Evolutionary conservation across 2,113 vertebrate genomes (phyloP), one percentile per base, ranked within the genome.

Genomic region (Oryzias woworae): DNA sequence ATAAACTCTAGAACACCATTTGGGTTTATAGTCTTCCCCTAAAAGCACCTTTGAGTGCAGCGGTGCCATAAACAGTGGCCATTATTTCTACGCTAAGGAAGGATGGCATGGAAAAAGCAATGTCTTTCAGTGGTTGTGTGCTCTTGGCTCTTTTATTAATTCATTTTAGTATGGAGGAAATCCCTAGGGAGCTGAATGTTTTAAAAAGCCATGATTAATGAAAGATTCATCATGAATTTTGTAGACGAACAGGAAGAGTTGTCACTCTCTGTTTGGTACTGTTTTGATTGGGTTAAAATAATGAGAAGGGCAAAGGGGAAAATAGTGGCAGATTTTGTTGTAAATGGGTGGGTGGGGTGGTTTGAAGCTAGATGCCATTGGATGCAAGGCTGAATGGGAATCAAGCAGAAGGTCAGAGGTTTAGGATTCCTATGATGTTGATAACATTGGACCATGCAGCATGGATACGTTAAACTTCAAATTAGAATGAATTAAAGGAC

Each of bases 221-320:
- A 87, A 90, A 88, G 85, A 91, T 90, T 90, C 84, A 92, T 91
- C 89, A 88, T 92, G 64, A 81, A 90, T 90, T 90, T 91, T 91
- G 80, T 84, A 88, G 71, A 65, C 63, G 78, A 87, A 90, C 83
- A 89, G 87, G 87, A 92, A 90, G 87, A 77, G 69, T 75, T 92
- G 91, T 90, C 87, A 89, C 86, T 90, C 84, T 88, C 53, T 81
- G 86, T 92, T 91, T 89, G 71, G 84, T 63, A 80, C 83, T 69
- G 75, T 83, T 82, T 86, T 59, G 63, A 87, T 66, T 49, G 45
- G 75, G 78, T 71, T 69, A 56, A 54, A 59, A 73, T 53, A 51
- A 82, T 69, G 75, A 83, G 82, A 83, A 66, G 73, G 72, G 75
- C 69, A 73, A 60, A 48, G 58, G 58, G 62, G 69, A 74, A 48